A percentile compares a stretch with the other conserved stretches of the same genome.
phyloP scores from a whole-genome alignment of 53 echinoderm and acorn worm species.

The Holothuria scabra region DNA sequence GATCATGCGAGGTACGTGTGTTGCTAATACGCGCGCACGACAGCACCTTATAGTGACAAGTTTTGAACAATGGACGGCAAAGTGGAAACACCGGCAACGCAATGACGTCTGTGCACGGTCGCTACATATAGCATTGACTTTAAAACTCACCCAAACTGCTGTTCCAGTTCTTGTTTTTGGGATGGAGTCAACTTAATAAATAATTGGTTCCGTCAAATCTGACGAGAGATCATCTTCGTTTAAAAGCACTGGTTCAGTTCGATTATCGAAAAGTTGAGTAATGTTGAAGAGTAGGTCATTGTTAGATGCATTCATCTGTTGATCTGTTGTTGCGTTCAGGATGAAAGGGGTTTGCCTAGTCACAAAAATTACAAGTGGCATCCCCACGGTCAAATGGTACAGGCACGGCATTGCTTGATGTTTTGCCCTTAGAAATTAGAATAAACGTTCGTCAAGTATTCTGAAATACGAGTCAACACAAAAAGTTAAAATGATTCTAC shows the following conservation, averaged over 20 bases:
- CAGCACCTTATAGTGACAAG: too few species aligned
- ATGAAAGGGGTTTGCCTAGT: background rate
- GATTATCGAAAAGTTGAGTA: slow-evolving; percentile 2
- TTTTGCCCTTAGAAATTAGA: too few species aligned
- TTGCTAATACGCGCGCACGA: too few species aligned
- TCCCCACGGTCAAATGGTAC: background rate
- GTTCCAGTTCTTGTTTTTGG: background rate
- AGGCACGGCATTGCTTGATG: too few species aligned
- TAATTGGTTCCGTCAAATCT: background rate
- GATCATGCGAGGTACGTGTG: too few species aligned
- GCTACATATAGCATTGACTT: too few species aligned
- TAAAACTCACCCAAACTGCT: background rate
- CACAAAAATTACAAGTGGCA: background rate
- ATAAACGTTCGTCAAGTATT: too few species aligned
- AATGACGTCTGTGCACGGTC: too few species aligned
- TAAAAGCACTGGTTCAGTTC: background rate
- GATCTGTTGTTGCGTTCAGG: slow-evolving; percentile 9
- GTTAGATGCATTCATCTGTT: slow-evolving; percentile 12
- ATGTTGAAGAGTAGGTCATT: slow-evolving; percentile 14
- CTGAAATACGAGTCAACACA: too few species aligned
- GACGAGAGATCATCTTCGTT: background rate
- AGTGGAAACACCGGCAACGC: too few species aligned
- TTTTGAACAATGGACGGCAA: too few species aligned
- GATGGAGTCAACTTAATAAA: background rate
- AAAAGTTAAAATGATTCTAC: too few species aligned